Base-by-base conservation (phyloP, 2,888 invertebrate species). In the Oscheius sp. region DNA sequence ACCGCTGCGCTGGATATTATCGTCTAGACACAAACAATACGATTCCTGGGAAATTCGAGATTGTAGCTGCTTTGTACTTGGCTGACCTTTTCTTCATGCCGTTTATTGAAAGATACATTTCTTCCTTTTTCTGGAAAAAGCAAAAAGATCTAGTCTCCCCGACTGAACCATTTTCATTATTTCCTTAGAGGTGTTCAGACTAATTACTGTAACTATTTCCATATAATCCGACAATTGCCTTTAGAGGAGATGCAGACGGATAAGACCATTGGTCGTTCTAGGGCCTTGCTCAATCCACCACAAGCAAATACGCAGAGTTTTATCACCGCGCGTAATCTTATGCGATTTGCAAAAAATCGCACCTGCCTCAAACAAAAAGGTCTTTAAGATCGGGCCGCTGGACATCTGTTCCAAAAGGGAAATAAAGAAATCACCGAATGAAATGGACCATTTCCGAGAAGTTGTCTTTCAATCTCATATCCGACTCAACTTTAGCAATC, bases 401-500 rank as follows among this genome's bases (percentile, higher is more conserved):
- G 20, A 48, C 20, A 25, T 17, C 20, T 48, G 29, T 15, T 58
- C 27, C 37, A 12, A 25, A 17, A 34, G 20, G 55, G 57, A 57
- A 34, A 45, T 25, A 12, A 31, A 42, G 23, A 42, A 2, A 25
- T 37, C 42, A 45, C 27, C n/a, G 33, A 17, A n/a, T 37, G 37
- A 55, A 55, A 55, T 55, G 20, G 23, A 37, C 55, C 20, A 55
- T 55, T 34, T 55, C 33, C 55, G 3, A 34, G 37, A 25, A 12
- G 33, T 37, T 55, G 55, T 61, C 25, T 45, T 29, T 61, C 45
- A n/a, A 31, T 42, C 45, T 61, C 61, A 61, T 61, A 61, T 61
- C 61, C 61, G 61, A 27, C 45, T 61, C 61, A 61, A 61, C 61
- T 61, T 61, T 61, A 39, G 42, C 29, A 61, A 61, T 61, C 61